A percentile compares a stretch with the other conserved stretches of the same genome.
Evolutionary conservation across 2,888 invertebrate genomes (phyloP).

Genomic region (Papilio demoleus): DNA sequence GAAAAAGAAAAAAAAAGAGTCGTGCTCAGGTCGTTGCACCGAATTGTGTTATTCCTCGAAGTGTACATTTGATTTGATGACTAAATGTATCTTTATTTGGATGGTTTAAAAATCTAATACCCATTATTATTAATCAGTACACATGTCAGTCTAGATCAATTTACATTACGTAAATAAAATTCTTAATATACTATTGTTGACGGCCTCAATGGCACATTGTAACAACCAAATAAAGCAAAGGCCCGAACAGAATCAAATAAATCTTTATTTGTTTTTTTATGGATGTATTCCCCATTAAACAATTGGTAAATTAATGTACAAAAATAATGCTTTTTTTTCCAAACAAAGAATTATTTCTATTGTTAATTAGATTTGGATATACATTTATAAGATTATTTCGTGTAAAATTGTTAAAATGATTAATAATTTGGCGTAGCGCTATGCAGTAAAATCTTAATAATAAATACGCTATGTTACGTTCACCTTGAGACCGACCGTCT

Average conservation of each 20-base stretch:
- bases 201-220: not conserved
- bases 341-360: not conserved
- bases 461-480: constrained; percentile 1
- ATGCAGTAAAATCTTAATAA: constrained; percentile 8
- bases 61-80: constrained; percentile 28
- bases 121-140: not conserved
- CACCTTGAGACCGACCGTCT: constrained; percentile 10
- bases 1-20: constrained; percentile 35
- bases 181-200: not conserved
- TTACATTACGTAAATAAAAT: not conserved
- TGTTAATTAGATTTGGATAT: not conserved
- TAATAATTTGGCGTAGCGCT: not conserved
- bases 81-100: constrained; percentile 24
- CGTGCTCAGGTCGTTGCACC: constrained; percentile 34
- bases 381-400: not conserved
- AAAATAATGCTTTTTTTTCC: too few relatives aligned
- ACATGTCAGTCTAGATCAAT: not conserved
- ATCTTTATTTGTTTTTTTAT: too few relatives aligned
- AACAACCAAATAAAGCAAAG: too few relatives aligned
- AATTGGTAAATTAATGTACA: not conserved
- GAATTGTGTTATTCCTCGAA: constrained; percentile 38
- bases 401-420: not conserved
- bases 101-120: not conserved
- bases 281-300: not conserved
- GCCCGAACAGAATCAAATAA: too few relatives aligned